Conservation (phyloP, 2,113 vertebrate genomes). For the Tachysurus fulvidraco region DNA sequence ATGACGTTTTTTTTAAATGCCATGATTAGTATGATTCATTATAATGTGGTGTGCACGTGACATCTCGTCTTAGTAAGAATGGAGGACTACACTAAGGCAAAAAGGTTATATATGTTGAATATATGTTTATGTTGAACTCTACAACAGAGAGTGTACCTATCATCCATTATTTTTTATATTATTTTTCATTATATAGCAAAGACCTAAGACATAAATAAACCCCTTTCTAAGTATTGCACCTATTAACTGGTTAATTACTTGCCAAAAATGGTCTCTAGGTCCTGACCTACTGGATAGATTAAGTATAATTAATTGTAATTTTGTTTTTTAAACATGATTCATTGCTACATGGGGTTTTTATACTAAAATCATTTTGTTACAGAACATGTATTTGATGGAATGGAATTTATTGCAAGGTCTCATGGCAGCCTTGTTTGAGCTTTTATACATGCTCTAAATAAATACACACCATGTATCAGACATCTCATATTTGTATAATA, state of each 20-base stretch:
- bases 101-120: neutral
- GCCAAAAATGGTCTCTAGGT: neutral
- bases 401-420: neutral
- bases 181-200: neutral
- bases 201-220: neutral
- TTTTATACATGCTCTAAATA: neutral
- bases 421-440: neutral
- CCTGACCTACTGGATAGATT: neutral
- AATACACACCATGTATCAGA: neutral
- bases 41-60: slow-evolving; percentile 2
- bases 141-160: neutral
- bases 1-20: slow-evolving; percentile 53
- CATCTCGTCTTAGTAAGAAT: neutral
- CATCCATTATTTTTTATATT: neutral
- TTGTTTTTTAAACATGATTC: slow-evolving; percentile 1
- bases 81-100: neutral
- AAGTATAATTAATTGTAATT: neutral
- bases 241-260: neutral
- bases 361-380: neutral
- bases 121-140: neutral
- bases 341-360: neutral
- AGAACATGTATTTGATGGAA: neutral
- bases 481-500: neutral
- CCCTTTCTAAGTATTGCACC: neutral
- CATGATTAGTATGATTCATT: slow-evolving; percentile 62